Percentiles rank a stretch among this genome's conserved stretches.
These are phyloP conservation scores for Torymus aiolomorphi DNA, from an alignment of 2,888 invertebrate genomes.

Conservation along the genomic window DNA sequence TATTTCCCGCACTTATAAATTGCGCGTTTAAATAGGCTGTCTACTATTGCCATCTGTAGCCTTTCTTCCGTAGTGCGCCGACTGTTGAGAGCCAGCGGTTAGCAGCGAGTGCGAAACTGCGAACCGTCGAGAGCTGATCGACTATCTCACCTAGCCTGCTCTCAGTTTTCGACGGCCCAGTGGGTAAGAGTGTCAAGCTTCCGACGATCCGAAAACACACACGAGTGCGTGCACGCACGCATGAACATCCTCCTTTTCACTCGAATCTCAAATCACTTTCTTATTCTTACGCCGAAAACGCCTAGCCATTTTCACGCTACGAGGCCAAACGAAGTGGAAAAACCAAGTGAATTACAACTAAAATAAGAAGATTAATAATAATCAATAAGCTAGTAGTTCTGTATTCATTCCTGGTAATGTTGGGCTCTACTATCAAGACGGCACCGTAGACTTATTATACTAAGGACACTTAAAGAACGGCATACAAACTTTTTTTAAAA, in stretches of 20 bases:
- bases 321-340: too few relatives aligned
- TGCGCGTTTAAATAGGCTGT: background rate
- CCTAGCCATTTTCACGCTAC: too few relatives aligned
- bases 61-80: slow-evolving; percentile 25
- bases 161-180: slow-evolving; percentile 60
- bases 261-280: background rate
- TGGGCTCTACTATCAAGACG: too few relatives aligned
- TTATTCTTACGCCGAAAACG: background rate
- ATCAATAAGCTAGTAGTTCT: too few relatives aligned
- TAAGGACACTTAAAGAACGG: too few relatives aligned
- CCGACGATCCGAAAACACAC: slow-evolving; percentile 24
- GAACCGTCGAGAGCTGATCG: background rate
- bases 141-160: slow-evolving; percentile 25
- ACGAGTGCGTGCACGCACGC: background rate
- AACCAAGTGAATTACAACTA: too few relatives aligned
- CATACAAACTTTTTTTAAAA: too few relatives aligned
- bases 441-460: too few relatives aligned
- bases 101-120: background rate
- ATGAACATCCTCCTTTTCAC: background rate
- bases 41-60: slow-evolving; percentile 68
- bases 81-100: background rate
- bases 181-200: slow-evolving; percentile 63
- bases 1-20: slow-evolving; percentile 58
- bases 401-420: too few relatives aligned
- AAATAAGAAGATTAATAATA: too few relatives aligned